A percentile compares a stretch with the other conserved stretches of the same genome.
Evolutionary conservation across 1,140 invertebrate species (phyloP).

Genomic region (Lordiphosa collinella): DNA sequence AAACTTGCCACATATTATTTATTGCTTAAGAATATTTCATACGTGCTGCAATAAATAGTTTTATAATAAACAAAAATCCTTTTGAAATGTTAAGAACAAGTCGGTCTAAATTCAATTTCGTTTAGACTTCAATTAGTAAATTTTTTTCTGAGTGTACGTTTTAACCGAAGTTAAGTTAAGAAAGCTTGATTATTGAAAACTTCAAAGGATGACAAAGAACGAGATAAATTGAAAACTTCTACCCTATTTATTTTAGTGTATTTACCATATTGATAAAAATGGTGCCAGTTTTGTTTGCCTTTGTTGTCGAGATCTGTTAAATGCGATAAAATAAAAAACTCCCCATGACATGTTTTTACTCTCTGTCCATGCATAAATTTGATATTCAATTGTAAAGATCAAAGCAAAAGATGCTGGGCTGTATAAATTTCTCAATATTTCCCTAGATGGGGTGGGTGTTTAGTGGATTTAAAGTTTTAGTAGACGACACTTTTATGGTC

Average conservation of each 20-base stretch:
- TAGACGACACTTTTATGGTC: conserved; percentile 21
- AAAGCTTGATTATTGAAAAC: no score
- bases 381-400: conserved; percentile 49
- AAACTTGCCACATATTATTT: no score
- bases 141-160: no score
- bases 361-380: conserved; percentile 40
- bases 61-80: no score
- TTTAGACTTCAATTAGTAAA: no score
- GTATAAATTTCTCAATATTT: conserved; percentile 13
- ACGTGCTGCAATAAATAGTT: no score
- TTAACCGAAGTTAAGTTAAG: no score
- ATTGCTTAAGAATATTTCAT: no score
- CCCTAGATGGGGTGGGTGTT: background rate
- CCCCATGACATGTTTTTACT: conserved; percentile 33
- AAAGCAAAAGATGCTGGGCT: conserved; percentile 47
- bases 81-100: no score
- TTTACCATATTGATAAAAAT: conserved; percentile 3
- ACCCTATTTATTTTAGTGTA: conserved; percentile 24
- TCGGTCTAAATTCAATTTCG: no score
- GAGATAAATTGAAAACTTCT: no score
- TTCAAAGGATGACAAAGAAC: no score
- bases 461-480: conserved; percentile 20
- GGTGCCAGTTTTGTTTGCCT: conserved; percentile 9
- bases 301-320: conserved; percentile 56
- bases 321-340: conserved; percentile 45